A percentile compares a stretch with the other conserved stretches of the same genome.
Conservation (phyloP, 2,113 vertebrate species). For the Microtus montanus region DNA sequence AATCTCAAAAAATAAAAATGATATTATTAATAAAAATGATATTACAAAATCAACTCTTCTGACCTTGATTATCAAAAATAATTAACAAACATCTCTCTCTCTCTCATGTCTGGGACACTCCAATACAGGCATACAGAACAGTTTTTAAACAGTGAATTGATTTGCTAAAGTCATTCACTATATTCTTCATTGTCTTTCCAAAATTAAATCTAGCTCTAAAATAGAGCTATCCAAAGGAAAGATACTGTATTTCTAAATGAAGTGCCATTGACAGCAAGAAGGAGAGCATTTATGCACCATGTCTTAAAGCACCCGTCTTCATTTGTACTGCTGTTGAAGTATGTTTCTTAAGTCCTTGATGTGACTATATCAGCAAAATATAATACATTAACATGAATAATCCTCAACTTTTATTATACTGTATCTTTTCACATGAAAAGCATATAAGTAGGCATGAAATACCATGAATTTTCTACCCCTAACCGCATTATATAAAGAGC, state of each 20-base stretch:
- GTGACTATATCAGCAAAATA: conserved; percentile 75
- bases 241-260: conserved; percentile 78
- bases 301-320: conserved; percentile 71
- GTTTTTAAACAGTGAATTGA: conserved; percentile 49
- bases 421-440: conserved; percentile 78
- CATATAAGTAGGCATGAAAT: conserved; percentile 70
- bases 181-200: conserved; percentile 67
- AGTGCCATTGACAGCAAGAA: conserved; percentile 73
- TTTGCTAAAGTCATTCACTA: conserved; percentile 64
- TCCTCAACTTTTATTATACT: conserved; percentile 70
- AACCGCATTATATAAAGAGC: conserved; percentile 62
- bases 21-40: neutral
- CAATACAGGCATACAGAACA: conserved; percentile 19
- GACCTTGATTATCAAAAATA: neutral
- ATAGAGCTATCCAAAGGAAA: conserved; percentile 65
- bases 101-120: conserved; percentile 57
- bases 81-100: neutral
- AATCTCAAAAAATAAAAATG: neutral
- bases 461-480: conserved; percentile 70
- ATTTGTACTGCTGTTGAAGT: conserved; percentile 67
- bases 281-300: conserved; percentile 65
- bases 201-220: conserved; percentile 72
- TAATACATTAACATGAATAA: conserved; percentile 75
- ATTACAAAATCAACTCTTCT: neutral
- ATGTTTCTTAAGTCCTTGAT: conserved; percentile 77